A percentile compares a stretch with the other conserved stretches of the same genome.
phyloP scores from a whole-genome alignment of 1,140 invertebrate genomes.

The Saccostrea cuccullata region DNA sequence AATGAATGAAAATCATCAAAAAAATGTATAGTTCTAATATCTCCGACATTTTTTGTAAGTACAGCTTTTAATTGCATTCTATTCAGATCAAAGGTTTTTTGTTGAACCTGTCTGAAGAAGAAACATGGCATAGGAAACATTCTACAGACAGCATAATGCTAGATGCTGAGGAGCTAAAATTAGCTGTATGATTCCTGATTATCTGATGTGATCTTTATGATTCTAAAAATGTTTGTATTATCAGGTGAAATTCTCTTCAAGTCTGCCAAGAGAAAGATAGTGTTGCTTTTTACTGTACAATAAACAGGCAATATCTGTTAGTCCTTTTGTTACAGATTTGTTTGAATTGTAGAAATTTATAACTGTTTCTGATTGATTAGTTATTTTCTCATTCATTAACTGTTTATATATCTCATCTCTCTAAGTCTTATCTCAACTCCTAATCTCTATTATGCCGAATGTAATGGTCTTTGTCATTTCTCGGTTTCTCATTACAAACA shows the following conservation, averaged over 20 bases:
- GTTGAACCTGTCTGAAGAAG: slow-evolving; percentile 1
- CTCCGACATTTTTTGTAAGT: background rate
- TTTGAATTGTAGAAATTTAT: background rate
- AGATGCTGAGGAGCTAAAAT: slow-evolving; percentile 1
- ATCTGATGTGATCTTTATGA: slow-evolving; percentile 36
- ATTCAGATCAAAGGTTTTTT: slow-evolving; percentile 25
- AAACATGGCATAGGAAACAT: slow-evolving; percentile 1
- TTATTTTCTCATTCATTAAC: too few species aligned
- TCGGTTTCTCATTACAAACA: background rate
- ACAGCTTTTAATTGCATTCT: background rate
- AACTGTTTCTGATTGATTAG: too few species aligned
- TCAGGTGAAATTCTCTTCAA: slow-evolving; percentile 20
- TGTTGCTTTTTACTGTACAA: slow-evolving; percentile 11
- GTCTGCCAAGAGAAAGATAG: slow-evolving; percentile 4
- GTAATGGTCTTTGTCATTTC: background rate
- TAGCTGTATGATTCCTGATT: slow-evolving; percentile 14
- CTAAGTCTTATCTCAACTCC: too few species aligned
- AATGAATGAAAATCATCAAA: too few species aligned
- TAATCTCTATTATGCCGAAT: background rate
- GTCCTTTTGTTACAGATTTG: background rate
- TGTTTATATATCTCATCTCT: too few species aligned
- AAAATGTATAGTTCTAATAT: too few species aligned
- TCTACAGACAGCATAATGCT: background rate
- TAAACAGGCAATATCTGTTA: background rate
- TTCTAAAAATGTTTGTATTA: slow-evolving; percentile 17